Conservation (phyloP, 1,140 invertebrate species). For the Bombus superbus region DNA sequence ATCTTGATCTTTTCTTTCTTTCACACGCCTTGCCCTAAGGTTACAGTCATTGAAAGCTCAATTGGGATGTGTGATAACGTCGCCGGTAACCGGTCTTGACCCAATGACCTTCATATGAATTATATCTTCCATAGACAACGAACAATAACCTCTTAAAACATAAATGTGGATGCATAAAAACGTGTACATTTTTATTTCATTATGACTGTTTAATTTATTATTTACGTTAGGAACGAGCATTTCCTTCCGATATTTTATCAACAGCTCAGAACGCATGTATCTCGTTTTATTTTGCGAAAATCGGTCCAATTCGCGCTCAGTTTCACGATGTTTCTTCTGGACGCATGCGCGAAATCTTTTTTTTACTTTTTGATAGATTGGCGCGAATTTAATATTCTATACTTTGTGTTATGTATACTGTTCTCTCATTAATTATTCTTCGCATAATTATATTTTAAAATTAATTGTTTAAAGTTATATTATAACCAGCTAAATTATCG, state of each 20-base stretch:
- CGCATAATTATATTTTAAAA: background rate
- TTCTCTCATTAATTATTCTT: background rate
- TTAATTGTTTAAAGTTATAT: background rate
- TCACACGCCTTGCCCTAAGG: background rate
- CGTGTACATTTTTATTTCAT: background rate
- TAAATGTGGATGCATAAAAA: background rate
- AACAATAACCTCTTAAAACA: conserved; percentile 36
- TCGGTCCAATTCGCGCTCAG: conserved; percentile 21
- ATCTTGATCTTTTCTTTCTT: background rate
- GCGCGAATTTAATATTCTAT: conserved; percentile 24
- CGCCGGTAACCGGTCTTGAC: conserved; percentile 73
- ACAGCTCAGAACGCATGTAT: background rate
- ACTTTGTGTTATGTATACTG: background rate
- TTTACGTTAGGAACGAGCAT: background rate
- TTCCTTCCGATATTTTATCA: background rate
- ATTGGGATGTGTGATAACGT: conserved; percentile 53
- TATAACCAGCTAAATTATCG: background rate
- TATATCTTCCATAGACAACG: conserved; percentile 35
- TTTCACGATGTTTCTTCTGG: background rate
- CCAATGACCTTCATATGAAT: conserved; percentile 77
- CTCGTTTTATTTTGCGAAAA: conserved; percentile 42
- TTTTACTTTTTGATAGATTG: conserved; percentile 24
- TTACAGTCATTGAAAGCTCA: conserved; percentile 47
- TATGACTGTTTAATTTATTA: background rate
- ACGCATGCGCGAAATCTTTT: conserved; percentile 29